Base-by-base conservation (phyloP, 2,888 invertebrate genomes). In the Muscina levida region DNA sequence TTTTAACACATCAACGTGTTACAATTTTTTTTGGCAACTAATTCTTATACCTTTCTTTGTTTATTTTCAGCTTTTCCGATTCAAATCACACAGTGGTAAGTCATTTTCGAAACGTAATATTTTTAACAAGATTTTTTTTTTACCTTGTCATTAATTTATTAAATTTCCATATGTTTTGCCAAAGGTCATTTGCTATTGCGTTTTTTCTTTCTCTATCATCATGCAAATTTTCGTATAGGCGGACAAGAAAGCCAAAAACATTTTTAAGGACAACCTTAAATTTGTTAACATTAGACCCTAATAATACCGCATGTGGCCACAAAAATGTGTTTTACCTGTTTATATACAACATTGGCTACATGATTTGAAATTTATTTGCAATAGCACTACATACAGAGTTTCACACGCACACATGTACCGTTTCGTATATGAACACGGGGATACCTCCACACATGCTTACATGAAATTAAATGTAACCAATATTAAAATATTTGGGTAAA, bases 311-410 rank as follows among this genome's bases (percentile, higher is more conserved):
- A 10, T 71, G 46, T 72, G 37, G 37, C 37, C 48, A 59, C 46
- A 72, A 46, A 72, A 48, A 59, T 37, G 59, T 39, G 31, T 65
- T 46, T 22, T 53, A 22, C 53, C 24, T 53, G 17, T 44, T 10
- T 15, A 11, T 10, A 57, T 8, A 44, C 31, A 57, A 44, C 39
- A 44, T 6, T 22, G 72, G 19, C 48, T 59, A 72, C 59, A 72
- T 48, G 72, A 62, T 62, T 59, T 72, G 48, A 62, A 48, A 59
- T 37, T 62, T 62, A 53, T 65, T 72, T 59, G n/a, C 59, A 72
- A 62, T 37, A 53, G 5, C 19, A 44, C 53, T 53, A 2, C 53
- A 22, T 17, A 10, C 53, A 6, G 24, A 53, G 13, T 22, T 22
- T 1, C 53, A 53, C 53, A 53, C 51, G 10, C n/a, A 51, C 22